Conservation (phyloP, 2,797 vertebrate species). For the Sebastes matsubarae region DNA sequence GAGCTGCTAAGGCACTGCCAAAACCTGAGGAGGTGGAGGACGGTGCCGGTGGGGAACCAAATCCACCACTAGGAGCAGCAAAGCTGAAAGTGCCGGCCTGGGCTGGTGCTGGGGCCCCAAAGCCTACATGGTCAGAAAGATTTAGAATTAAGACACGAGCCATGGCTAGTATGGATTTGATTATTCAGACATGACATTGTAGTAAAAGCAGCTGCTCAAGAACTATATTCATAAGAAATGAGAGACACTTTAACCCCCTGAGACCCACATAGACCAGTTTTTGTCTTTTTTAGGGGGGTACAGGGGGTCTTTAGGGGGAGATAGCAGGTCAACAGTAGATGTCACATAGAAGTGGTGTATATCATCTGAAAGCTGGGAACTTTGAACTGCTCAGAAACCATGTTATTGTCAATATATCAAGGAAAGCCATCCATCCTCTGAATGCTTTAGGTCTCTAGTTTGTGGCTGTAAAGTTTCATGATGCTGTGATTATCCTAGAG, state of each 20-base stretch:
- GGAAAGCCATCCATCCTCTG: no score
- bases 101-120: constrained; percentile 68
- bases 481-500: no score
- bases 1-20: constrained; percentile 46
- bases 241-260: background rate
- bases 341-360: no score
- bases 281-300: no score
- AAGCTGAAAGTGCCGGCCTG: constrained; percentile 84
- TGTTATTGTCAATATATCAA: no score
- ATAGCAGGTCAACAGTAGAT: no score
- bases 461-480: no score
- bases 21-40: constrained; percentile 60
- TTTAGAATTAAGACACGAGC: background rate
- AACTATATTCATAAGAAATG: background rate
- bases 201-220: background rate
- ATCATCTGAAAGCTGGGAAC: no score
- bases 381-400: no score
- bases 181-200: background rate
- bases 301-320: no score
- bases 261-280: no score
- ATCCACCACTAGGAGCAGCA: constrained; percentile 68
- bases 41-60: constrained; percentile 48
- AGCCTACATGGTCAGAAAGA: constrained; percentile 67
- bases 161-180: background rate
- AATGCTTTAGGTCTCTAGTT: no score